Conservation (phyloP, 2,888 invertebrate genomes). For the Argynnis bischoffii region DNA sequence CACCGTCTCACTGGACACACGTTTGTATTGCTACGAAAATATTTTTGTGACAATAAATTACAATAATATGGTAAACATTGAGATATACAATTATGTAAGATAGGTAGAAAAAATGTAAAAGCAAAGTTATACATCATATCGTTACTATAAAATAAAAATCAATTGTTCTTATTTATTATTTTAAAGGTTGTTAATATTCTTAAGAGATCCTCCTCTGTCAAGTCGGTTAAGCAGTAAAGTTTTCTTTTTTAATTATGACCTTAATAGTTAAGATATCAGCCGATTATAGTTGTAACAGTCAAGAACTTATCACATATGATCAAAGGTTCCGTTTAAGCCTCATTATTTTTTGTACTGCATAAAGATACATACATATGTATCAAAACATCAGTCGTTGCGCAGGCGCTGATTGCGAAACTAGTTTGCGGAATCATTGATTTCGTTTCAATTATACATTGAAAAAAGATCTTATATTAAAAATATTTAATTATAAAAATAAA, state of each 20-base stretch:
- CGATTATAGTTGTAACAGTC: too few species aligned
- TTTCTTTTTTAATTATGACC: too few species aligned
- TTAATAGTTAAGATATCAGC: too few species aligned
- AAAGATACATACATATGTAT: conserved; percentile 3
- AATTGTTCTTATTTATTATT: too few species aligned
- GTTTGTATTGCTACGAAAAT: conserved; percentile 31
- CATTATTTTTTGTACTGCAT: neutral
- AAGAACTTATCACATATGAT: conserved; percentile 1
- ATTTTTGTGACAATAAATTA: conserved; percentile 27
- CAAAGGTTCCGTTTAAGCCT: neutral
- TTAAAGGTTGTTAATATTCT: too few species aligned
- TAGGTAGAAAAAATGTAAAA: neutral
- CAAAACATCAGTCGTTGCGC: neutral
- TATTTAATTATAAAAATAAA: too few species aligned
- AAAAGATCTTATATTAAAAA: too few species aligned
- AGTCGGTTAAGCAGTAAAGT: too few species aligned
- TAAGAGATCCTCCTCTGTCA: too few species aligned
- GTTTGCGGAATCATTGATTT: neutral
- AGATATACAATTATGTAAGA: conserved; percentile 3
- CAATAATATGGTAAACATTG: conserved; percentile 7
- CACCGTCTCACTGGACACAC: conserved; percentile 24
- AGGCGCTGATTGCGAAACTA: neutral
- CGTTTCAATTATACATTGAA: too few species aligned
- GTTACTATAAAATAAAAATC: too few species aligned
- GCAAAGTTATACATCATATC: neutral